Percentiles rank a stretch among this genome's conserved stretches.
These are phyloP conservation scores for Phalangium opilio DNA, from an alignment of 2,888 invertebrate genomes.

Conservation along the genomic window DNA sequence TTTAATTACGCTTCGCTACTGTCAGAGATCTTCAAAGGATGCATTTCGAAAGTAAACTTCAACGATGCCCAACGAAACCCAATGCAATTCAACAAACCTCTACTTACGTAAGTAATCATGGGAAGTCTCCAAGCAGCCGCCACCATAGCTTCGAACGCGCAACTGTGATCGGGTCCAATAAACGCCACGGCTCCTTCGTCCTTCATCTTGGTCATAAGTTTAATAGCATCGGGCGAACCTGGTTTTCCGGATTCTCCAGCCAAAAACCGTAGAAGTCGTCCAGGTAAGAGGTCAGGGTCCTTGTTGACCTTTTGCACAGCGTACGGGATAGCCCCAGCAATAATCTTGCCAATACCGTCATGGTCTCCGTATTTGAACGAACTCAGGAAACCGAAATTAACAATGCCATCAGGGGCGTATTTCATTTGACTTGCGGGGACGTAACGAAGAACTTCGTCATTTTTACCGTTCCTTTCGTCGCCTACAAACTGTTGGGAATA, in stretches of 20 bases:
- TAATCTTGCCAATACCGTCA: conserved; percentile 17
- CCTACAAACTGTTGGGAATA: too few relatives aligned
- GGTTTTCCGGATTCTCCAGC: conserved; percentile 19
- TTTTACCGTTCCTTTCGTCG: too few relatives aligned
- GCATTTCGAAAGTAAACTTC: too few relatives aligned
- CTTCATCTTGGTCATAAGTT: conserved; percentile 30
- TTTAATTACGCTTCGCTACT: too few relatives aligned
- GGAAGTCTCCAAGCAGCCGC: conserved; percentile 35
- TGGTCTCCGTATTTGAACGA: not conserved
- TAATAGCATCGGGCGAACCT: conserved; percentile 17
- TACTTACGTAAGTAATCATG: conserved; percentile 35
- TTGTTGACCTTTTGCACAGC: conserved; percentile 22
- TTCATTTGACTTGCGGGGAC: too few relatives aligned
- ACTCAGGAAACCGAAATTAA: not conserved
- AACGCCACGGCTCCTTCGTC: conserved; percentile 37
- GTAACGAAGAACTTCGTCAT: too few relatives aligned
- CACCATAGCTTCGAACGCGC: conserved; percentile 32
- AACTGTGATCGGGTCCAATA: conserved; percentile 34
- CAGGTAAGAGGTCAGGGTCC: conserved; percentile 17
- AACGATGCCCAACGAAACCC: too few relatives aligned
- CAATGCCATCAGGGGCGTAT: too few relatives aligned
- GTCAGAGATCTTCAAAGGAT: too few relatives aligned
- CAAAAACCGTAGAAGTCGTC: conserved; percentile 23
- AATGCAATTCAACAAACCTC: too few relatives aligned
- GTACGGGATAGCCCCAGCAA: conserved; percentile 23